A percentile compares a stretch with the other conserved stretches of the same genome.
These are phyloP conservation scores for Cryptus viduatorius DNA, from an alignment of 2,888 invertebrate genomes.

Conservation along the genomic window DNA sequence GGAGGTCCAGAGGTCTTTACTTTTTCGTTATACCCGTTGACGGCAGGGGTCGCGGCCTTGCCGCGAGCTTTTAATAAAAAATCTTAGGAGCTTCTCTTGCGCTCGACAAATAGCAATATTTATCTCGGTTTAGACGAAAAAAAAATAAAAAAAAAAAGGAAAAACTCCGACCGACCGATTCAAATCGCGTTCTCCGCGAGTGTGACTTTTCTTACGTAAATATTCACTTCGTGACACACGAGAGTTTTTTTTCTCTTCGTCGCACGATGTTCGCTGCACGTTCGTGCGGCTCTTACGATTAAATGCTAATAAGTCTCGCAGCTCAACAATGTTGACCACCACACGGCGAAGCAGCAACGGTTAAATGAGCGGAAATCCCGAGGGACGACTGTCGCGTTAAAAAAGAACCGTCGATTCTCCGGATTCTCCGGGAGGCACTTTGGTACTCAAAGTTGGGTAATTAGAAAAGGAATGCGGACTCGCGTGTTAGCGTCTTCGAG, in stretches of 20 bases:
- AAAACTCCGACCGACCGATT: constrained; percentile 50
- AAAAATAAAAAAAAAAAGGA: not conserved
- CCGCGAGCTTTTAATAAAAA: constrained; percentile 9
- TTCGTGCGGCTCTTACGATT: constrained; percentile 60
- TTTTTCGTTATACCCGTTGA: not conserved
- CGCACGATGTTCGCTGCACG: constrained; percentile 18
- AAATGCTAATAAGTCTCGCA: constrained; percentile 58
- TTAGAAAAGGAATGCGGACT: constrained; percentile 47
- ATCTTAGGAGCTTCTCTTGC: constrained; percentile 12
- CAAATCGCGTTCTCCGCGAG: constrained; percentile 35
- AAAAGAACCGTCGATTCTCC: constrained; percentile 2
- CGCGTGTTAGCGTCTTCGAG: constrained; percentile 45
- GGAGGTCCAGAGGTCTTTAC: constrained; percentile 3
- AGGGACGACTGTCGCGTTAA: constrained; percentile 22
- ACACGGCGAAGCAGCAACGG: constrained; percentile 31
- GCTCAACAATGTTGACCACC: constrained; percentile 16
- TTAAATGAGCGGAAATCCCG: constrained; percentile 22
- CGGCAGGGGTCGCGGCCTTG: not conserved
- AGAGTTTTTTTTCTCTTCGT: constrained; percentile 40
- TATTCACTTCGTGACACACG: constrained; percentile 70
- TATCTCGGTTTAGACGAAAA: constrained; percentile 17
- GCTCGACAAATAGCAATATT: constrained; percentile 8
- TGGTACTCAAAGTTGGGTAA: constrained; percentile 45
- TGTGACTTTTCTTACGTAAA: constrained; percentile 27
- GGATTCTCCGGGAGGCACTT: constrained; percentile 32